Evolutionary conservation across 2,113 vertebrate species (phyloP), one percentile per base, ranked within the genome.

Genomic region (Chionomys nivalis): DNA sequence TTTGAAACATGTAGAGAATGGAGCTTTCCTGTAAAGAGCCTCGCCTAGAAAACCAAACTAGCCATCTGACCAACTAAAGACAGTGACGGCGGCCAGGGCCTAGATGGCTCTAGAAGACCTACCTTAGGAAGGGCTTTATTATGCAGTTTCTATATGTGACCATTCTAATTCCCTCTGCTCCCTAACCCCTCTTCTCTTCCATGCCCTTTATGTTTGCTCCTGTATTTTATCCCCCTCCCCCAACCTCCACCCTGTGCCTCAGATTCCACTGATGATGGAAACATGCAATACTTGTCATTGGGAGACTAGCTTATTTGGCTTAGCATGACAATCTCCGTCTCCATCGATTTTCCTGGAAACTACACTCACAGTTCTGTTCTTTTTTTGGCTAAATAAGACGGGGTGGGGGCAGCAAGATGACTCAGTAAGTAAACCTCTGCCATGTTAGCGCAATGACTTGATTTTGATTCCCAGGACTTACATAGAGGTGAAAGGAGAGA

Each of bases 1-100:
- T 90, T 65, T 72, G 63, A 86, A 96, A 76, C 7, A 52, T 73
- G n/a, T 78, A 91, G 3, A 58, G 14, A 70, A 58, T 1, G 42
- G 58, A 76, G 2, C 72, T 91, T 95, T 86, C 24, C 55, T 28
- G n/a, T 4, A 52, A 39, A 44, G 6, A 73, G 26, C 11, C 17
- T 68, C 36, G 85, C 39, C 65, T 42, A 3, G 39, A 65, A 76
- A 82, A n/a, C n/a, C 24, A 76, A 61, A 16, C 4, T 26, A 76
- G 24, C 24, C n/a, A n/a, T 33, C 90, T 65, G 81, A 39, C 61
- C 87, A 47, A 72, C 16, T 86, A 2, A 87, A 87, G 16, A 39
- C 19, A n/a, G 1, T 17, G 39, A 21, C 36, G 0, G 5, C 26
- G 16, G 61, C 16, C 13, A 78, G 24, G 0, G 13, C 2, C 39